Evolutionary conservation across 2,797 vertebrate species (phyloP), one percentile per base, ranked within the genome.

Genomic region (Cossypha niveicapilla): DNA sequence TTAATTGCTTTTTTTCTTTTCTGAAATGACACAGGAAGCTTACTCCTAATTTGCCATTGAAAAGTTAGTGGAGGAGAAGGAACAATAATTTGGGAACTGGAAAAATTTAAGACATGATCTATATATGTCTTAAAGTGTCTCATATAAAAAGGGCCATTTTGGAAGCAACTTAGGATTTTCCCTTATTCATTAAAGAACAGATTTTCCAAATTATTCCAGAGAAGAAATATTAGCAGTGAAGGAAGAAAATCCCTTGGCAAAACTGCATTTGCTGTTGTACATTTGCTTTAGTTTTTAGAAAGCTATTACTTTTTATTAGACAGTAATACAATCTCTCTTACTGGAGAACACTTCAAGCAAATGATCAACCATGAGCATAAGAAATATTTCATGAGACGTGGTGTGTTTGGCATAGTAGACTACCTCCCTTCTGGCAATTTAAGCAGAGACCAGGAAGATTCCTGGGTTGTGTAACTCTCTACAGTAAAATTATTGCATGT

Each of bases 301-400:
- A 67, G 11, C 8, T 28, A 7, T 50, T 13, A 28, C 16, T 73
- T 79, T 54, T 10, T 58, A 22, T 58, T 63, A 50, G 18, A 24
- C 14, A 21, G 18, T 58, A 53, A 42, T 47, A 47, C 5, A 48
- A 3, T 66, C 18, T 42, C 41, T 58, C 35, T 71, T 58, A 45
- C 28, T 35, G 42, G 44, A 62, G 4, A 32, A 58, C 15, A 18
- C 8, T 71, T 58, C 32, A 66, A 62, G 21, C 4, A 54, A 41
- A 23, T 21, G 8, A 35, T 65, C 39, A 50, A 2, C 35, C 41
- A 37, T 14, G 54, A 71, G 11, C 41, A 6, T 45, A 83, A 27
- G 5, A 51, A 56, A 12, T 47, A 35, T 57, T 70, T 77, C 34
- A 14, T 0, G 5, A 51, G 5, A 24, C 0, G 0, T 24, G 9